A percentile compares a stretch with the other conserved stretches of the same genome.
phyloP scores from a whole-genome alignment of 2,888 invertebrate species.

The Drosophila prostipennis region DNA sequence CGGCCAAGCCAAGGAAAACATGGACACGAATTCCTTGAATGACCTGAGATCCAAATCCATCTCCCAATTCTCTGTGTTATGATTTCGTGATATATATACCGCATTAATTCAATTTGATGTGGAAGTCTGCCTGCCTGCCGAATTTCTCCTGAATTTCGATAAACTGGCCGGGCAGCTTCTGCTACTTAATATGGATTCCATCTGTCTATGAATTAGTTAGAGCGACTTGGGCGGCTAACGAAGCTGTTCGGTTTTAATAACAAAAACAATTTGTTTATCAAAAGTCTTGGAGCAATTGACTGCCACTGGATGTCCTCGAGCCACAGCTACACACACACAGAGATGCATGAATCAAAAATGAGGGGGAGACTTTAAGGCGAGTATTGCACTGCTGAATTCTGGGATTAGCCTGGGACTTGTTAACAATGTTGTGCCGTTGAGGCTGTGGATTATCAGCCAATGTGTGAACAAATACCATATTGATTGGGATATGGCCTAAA shows the following conservation, averaged over 20 bases:
- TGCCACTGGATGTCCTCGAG: slow-evolving; percentile 6
- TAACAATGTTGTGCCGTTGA: slow-evolving; percentile 3
- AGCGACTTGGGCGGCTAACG: slow-evolving; percentile 17
- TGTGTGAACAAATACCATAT: background rate
- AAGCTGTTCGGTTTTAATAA: slow-evolving; percentile 14
- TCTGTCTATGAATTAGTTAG: slow-evolving; percentile 33
- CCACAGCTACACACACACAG: background rate
- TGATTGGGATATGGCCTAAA: background rate
- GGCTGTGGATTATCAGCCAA: slow-evolving; percentile 1
- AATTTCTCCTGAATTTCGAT: slow-evolving; percentile 44
- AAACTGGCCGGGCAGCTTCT: slow-evolving; percentile 36
- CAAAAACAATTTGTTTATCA: slow-evolving; percentile 32
- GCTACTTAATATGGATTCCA: slow-evolving; percentile 34
- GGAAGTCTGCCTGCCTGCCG: slow-evolving; percentile 10
- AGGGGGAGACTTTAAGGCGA: slow-evolving; percentile 12
- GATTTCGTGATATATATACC: slow-evolving; percentile 66
- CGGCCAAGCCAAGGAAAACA: background rate
- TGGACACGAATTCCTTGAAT: background rate
- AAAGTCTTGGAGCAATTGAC: slow-evolving; percentile 12
- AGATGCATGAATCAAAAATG: background rate
- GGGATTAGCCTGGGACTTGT: slow-evolving; percentile 14
- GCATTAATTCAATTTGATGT: slow-evolving; percentile 74
- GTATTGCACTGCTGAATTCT: slow-evolving; percentile 1
- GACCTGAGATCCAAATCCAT: slow-evolving; percentile 13
- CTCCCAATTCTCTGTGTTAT: slow-evolving; percentile 37